Percentiles rank a stretch among this genome's conserved stretches.
phyloP scores from a whole-genome alignment of 2,113 vertebrate genomes.

The Neogale vison region DNA sequence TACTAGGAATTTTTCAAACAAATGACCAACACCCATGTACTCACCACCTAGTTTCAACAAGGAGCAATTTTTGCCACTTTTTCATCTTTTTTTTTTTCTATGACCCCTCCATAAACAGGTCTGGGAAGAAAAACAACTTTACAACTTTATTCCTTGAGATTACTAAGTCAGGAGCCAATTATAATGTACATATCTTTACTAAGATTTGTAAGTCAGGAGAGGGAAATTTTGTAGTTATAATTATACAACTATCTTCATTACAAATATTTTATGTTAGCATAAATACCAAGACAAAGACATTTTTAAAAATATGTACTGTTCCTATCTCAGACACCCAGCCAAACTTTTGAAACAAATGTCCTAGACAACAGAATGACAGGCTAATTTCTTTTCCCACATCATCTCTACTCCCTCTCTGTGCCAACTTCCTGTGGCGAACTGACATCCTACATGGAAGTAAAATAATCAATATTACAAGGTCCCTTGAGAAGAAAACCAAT shows the following conservation, averaged over 20 bases:
- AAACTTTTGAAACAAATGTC: neutral
- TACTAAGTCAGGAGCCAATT: neutral
- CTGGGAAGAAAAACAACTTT: neutral
- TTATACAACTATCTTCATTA: neutral
- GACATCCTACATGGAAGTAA: neutral
- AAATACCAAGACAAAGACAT: neutral
- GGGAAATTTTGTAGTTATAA: neutral
- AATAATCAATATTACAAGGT: neutral
- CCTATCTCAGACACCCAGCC: neutral
- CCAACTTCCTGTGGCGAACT: neutral
- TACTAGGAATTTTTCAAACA: neutral
- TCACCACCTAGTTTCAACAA: neutral
- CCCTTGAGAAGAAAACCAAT: neutral
- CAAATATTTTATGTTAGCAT: conserved; percentile 29
- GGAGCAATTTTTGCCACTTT: neutral
- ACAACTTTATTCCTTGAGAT: neutral
- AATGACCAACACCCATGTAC: neutral
- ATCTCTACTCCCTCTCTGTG: neutral
- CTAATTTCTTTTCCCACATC: neutral
- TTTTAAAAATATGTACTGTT: neutral
- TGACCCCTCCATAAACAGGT: neutral
- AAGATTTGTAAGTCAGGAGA: neutral
- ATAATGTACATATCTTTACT: neutral
- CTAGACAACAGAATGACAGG: neutral
- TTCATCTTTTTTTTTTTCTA: neutral